phyloP scores from a whole-genome alignment of 2,888 invertebrate genomes.

The Plagodis pulveraria region DNA sequence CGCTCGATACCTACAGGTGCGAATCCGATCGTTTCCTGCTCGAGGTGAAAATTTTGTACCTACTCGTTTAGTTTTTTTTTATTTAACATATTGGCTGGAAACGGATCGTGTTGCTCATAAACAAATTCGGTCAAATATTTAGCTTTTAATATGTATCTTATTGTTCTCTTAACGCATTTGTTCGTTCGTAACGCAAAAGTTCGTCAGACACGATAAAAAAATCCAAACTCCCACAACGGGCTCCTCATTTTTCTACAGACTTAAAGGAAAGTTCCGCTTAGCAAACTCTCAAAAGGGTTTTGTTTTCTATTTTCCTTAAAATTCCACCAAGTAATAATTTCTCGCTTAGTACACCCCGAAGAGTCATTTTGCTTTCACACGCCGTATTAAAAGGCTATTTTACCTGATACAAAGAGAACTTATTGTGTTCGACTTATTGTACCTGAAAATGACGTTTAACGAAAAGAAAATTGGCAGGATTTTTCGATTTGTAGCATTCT shows the following conservation, averaged over 20 bases:
- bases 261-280: constrained; percentile 32
- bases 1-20: too few relatives aligned
- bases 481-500: constrained; percentile 33
- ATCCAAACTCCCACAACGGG: neutral
- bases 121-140: too few relatives aligned
- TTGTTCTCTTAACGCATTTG: too few relatives aligned
- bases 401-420: constrained; percentile 52
- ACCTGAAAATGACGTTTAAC: constrained; percentile 53
- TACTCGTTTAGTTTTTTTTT: too few relatives aligned
- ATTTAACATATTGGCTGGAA: too few relatives aligned
- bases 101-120: too few relatives aligned
- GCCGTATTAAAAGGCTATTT: constrained; percentile 59
- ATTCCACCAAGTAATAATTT: constrained; percentile 66
- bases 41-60: too few relatives aligned
- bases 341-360: constrained; percentile 66
- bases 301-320: constrained; percentile 62
- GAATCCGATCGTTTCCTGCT: too few relatives aligned
- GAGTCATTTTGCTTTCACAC: constrained; percentile 65
- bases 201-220: neutral
- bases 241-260: constrained; percentile 20
- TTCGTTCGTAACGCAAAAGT: too few relatives aligned
- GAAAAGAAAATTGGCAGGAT: constrained; percentile 41
- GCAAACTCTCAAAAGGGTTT: constrained; percentile 49
- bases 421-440: constrained; percentile 48
- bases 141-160: too few relatives aligned